Base-by-base conservation (phyloP, 2,113 vertebrate genomes). In the Hypanus sabinus region DNA sequence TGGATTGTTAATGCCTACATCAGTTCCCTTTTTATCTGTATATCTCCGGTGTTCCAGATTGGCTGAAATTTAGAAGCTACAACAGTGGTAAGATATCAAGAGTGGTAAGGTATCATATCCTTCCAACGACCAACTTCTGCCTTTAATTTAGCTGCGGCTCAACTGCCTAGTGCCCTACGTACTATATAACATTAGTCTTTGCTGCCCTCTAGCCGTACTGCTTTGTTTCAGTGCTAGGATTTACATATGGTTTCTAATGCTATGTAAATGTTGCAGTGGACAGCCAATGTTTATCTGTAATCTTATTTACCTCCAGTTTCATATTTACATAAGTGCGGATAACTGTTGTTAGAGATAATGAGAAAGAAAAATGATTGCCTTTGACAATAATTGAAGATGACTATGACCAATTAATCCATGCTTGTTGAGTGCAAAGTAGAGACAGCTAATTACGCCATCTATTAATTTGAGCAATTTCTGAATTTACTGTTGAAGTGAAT, bases 181-280 rank as follows among this genome's bases (percentile, higher is more conserved):
- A 46, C 46, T 7, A 22, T 91, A 14, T n/a, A 92, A 33, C 88
- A 22, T 38, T 22, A 73, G 91, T 75, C 68, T 93, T 75, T 93
- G 68, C 91, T 73, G 91, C 91, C 91, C 68, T 93, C 91, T 93
- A 93, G 91, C 38, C 46, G 36, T 73, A 14, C 16, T 5, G 36
- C 24, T 22, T 73, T 7, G 73, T 73, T 38, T 73, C 36, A 30
- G 38, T 75, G 38, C 6, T 10, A 9, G 24, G 5, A 5, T 46
- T 46, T 46, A 46, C 46, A 1, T 46, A 38, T 62, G 10, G 33
- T 38, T 92, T 70, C 65, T 33, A 16, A 36, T 38, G 65, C 36
- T 38, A 20, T 57, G 3, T 85, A 70, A 36, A 62, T 70, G 88
- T 92, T 92, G n/a, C 62, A 91, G 9, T 71, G 24, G 65, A 38